These are phyloP conservation scores for Drosophila paucipuncta DNA, from an alignment of 2,888 invertebrate genomes.

Conservation along the genomic window DNA sequence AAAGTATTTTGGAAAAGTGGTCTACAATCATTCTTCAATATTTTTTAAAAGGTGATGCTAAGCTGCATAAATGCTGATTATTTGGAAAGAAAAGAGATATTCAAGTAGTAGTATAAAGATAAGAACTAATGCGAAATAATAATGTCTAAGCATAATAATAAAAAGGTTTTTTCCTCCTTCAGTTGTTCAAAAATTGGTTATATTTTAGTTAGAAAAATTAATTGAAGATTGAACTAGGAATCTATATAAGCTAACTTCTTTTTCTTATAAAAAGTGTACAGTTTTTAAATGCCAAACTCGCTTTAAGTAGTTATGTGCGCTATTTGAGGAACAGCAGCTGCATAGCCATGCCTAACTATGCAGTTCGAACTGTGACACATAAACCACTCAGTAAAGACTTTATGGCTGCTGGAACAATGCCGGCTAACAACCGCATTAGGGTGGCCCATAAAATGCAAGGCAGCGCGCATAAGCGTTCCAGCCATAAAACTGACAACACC, in stretches of 20 bases:
- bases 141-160: too few relatives aligned
- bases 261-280: neutral
- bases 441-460: conserved; percentile 46
- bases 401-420: conserved; percentile 44
- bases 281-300: neutral
- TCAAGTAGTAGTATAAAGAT: too few relatives aligned
- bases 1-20: neutral
- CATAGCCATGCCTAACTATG: conserved; percentile 40
- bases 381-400: conserved; percentile 52
- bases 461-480: conserved; percentile 16
- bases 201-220: neutral
- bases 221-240: neutral
- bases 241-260: neutral
- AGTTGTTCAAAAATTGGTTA: neutral
- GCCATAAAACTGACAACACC: conserved; percentile 65
- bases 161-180: neutral
- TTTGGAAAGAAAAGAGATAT: too few relatives aligned
- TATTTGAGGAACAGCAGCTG: conserved; percentile 47
- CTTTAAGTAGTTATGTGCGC: neutral
- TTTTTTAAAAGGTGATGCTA: neutral
- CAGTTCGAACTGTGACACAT: conserved; percentile 34
- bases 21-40: neutral
- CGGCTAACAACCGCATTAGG: conserved; percentile 50
- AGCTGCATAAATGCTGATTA: neutral
- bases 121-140: too few relatives aligned